Percentiles rank a stretch among this genome's conserved stretches.
Evolutionary conservation across 2,888 invertebrate species (phyloP).

Genomic region (Chesias legatella): DNA sequence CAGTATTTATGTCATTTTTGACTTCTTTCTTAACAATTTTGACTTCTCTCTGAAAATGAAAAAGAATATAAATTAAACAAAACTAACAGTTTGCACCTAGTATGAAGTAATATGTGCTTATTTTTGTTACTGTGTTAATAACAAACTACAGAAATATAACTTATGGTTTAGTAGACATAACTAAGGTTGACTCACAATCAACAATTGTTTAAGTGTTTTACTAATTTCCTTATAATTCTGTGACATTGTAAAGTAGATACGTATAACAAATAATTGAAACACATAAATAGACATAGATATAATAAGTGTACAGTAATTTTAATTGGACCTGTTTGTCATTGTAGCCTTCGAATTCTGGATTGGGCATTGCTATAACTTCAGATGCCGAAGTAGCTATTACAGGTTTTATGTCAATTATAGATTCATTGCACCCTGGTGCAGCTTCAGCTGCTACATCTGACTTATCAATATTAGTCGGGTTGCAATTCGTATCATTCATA

Average conservation of each 20-base stretch:
- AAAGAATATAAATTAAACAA: constrained; percentile 9
- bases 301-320: constrained; percentile 68
- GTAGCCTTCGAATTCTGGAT: constrained; percentile 45
- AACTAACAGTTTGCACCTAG: not conserved
- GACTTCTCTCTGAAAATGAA: constrained; percentile 63
- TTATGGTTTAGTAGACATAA: constrained; percentile 4
- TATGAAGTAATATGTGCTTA: too few species aligned
- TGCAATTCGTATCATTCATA: constrained; percentile 10
- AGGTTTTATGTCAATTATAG: constrained; percentile 14
- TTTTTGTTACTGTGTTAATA: too few species aligned
- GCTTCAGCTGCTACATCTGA: not conserved
- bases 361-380: constrained; percentile 25
- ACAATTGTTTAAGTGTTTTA: constrained; percentile 24
- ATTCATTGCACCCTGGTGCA: constrained; percentile 9
- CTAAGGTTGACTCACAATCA: constrained; percentile 47
- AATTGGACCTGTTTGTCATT: constrained; percentile 66
- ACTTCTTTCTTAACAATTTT: constrained; percentile 58
- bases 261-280: constrained; percentile 62
- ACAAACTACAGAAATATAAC: too few species aligned
- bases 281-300: constrained; percentile 63
- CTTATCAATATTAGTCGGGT: not conserved
- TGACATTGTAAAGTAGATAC: constrained; percentile 60
- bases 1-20: constrained; percentile 49
- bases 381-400: constrained; percentile 16
- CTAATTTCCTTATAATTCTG: constrained; percentile 44